Base-by-base conservation (phyloP, 2,888 invertebrate genomes). In the Cyclophora punctaria region DNA sequence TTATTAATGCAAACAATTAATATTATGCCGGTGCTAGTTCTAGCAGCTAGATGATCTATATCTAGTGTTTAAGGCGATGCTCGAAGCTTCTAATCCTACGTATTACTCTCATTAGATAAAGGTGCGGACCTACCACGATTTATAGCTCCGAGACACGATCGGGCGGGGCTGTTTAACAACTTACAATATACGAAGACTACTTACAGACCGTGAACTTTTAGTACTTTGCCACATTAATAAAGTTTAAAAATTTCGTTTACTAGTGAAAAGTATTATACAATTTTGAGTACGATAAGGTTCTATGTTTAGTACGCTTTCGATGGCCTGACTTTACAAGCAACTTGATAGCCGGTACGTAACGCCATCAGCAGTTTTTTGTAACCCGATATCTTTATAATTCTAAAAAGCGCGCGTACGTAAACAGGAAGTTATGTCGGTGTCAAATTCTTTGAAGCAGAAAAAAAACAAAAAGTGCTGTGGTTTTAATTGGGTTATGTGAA, bases 81-180 rank as follows among this genome's bases (percentile, higher is more conserved):
- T 76, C 68, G 66, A 67, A 7, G 3, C 42, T 42, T 42, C 42
- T 42, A 42, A 42, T 76, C 75, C 72, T 46, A 48, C 62, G 76
- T 67, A 75, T 79, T 20, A 20, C 20, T 20, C 20, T 20, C 20
- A 20, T 20, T 77, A 76, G 70, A 71, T 68, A 67, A 71, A 69
- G 74, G 73, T 73, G 69, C 60, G 71, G 69, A 72, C 71, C 74
- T 62, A 58, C 58, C 58, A 69, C 66, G 75, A 81, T 83, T 81
- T 81, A 82, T 80, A 67, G 75, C 70, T 64, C 57, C 60, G 48
- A 58, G 66, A 64, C 71, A 66, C 69, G 67, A 61, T 70, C 66
- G 69, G 75, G 71, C 71, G 67, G 67, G 65, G 69, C 69, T 58
- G 57, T 60, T 63, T 63, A 69, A 71, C 77, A 73, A 69, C 65